phyloP scores from a whole-genome alignment of 2,888 invertebrate species.

The Choristoneura rosaceana region DNA sequence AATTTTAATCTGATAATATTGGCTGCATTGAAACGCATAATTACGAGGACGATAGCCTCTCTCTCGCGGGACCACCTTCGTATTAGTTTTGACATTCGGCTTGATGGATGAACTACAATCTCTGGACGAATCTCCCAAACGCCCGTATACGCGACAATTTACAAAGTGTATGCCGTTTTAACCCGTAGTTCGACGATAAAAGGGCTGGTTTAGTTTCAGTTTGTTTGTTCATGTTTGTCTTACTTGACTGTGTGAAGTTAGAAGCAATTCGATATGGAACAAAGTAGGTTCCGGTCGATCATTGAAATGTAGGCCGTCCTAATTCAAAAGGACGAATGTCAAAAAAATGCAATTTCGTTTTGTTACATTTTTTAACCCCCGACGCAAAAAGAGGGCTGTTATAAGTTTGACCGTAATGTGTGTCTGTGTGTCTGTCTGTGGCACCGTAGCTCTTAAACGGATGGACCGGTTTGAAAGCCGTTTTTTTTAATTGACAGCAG shows the following conservation, averaged over 20 bases:
- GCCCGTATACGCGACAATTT: conserved; percentile 68
- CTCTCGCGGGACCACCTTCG: conserved; percentile 81
- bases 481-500: no score
- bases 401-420: no score
- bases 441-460: no score
- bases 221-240: conserved; percentile 5
- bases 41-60: conserved; percentile 70
- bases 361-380: no score
- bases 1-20: conserved; percentile 83
- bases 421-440: no score
- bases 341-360: no score
- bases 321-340: no score
- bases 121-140: conserved; percentile 77
- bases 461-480: no score
- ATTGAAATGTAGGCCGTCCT: no score
- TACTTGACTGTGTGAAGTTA: not conserved
- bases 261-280: not conserved
- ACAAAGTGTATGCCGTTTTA: conserved; percentile 12
- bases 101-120: conserved; percentile 84
- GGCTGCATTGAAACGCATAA: conserved; percentile 80
- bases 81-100: conserved; percentile 85
- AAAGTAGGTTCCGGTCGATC: no score
- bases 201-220: not conserved
- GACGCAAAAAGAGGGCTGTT: no score
- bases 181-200: not conserved